A percentile compares a stretch with the other conserved stretches of the same genome.
phyloP scores from a whole-genome alignment of 2,113 vertebrate species.

The Papio anubis region DNA sequence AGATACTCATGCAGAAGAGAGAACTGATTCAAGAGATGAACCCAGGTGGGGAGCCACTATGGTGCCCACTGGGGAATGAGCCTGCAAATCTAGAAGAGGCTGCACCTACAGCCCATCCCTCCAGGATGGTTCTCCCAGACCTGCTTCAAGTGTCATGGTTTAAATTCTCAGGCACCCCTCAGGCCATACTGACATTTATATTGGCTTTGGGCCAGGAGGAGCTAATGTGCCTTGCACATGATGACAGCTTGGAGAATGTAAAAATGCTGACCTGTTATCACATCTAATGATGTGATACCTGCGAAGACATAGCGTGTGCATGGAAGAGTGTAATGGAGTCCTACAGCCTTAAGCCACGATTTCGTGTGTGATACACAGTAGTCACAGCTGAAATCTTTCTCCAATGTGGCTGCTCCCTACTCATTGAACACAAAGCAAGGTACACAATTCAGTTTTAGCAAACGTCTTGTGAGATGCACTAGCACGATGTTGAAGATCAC shows the following conservation, averaged over 20 bases:
- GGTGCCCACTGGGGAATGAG: accelerated
- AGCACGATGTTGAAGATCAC: background rate
- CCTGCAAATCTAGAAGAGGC: accelerated
- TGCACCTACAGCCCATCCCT: accelerated
- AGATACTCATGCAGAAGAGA: background rate
- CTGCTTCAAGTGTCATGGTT: accelerated
- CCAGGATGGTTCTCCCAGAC: background rate
- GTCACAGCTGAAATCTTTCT: background rate
- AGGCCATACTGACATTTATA: accelerated
- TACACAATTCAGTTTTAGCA: accelerated
- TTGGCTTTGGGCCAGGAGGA: background rate
- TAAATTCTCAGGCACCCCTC: background rate
- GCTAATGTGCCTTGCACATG: background rate
- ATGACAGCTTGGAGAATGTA: background rate
- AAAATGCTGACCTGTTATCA: background rate
- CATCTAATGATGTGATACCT: background rate
- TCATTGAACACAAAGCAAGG: background rate
- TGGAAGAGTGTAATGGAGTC: background rate
- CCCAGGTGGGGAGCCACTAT: accelerated
- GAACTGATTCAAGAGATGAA: background rate
- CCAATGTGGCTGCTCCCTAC: background rate
- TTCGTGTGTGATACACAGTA: background rate
- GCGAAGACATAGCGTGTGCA: background rate
- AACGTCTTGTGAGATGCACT: background rate
- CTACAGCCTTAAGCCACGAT: background rate